A percentile compares a stretch with the other conserved stretches of the same genome.
Conservation (phyloP, 2,797 vertebrate genomes). For the Tadarida brasiliensis region DNA sequence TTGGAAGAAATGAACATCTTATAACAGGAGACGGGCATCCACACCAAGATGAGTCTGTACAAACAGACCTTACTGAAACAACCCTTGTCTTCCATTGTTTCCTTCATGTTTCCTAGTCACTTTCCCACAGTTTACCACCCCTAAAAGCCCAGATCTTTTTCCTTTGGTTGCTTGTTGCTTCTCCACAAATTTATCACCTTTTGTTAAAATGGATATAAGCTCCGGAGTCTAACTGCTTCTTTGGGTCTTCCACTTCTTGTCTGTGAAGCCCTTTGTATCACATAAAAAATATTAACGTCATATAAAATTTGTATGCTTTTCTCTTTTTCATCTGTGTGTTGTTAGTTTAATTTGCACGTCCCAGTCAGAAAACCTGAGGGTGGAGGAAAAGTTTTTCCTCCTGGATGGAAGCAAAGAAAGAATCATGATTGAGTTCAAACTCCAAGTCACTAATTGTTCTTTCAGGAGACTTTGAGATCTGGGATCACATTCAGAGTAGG, state of each 20-base stretch:
- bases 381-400: not conserved
- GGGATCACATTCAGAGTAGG: not conserved
- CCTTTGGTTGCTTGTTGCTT: not conserved
- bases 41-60: not conserved
- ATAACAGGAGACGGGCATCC: no score
- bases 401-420: not conserved
- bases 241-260: not conserved
- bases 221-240: not conserved
- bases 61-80: not conserved
- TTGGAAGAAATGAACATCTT: not conserved
- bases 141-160: not conserved
- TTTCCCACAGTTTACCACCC: not conserved
- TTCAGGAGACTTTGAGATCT: not conserved
- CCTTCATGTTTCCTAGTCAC: accelerated
- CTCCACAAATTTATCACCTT: not conserved
- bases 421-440: not conserved
- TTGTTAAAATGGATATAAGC: not conserved
- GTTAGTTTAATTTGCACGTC: not conserved
- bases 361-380: not conserved
- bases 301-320: not conserved
- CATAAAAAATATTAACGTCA: not conserved
- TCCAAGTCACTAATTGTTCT: not conserved
- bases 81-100: not conserved
- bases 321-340: not conserved
- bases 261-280: not conserved